phyloP scores from a whole-genome alignment of 2,113 vertebrate genomes.

The Varanus salvator region DNA sequence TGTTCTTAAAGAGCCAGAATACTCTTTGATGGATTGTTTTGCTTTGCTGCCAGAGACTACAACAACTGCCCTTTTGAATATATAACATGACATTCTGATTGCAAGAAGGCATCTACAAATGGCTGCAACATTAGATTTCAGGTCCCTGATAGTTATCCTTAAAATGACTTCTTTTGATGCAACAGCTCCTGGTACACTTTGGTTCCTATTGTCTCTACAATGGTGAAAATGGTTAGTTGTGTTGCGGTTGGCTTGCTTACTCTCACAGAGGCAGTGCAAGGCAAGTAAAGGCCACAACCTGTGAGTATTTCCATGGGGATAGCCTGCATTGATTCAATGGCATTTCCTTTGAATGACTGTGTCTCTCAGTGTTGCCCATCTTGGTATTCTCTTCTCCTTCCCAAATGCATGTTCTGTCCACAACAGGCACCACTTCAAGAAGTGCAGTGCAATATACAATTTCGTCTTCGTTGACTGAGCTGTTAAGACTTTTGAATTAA shows the following conservation, averaged over 20 bases:
- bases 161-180: not conserved
- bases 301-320: not conserved
- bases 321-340: not conserved
- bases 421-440: not conserved
- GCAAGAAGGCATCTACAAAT: no score
- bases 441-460: not conserved
- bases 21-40: no score
- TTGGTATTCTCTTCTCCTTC: no score
- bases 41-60: no score
- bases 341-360: not conserved
- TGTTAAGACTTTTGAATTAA: constrained; percentile 62
- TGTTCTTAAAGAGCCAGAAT: no score
- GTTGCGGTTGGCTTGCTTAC: not conserved
- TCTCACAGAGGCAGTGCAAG: not conserved
- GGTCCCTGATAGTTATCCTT: no score
- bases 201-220: not conserved
- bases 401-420: not conserved
- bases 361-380: not conserved
- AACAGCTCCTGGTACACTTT: not conserved
- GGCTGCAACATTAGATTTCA: no score
- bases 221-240: not conserved
- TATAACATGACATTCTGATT: no score
- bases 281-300: not conserved
- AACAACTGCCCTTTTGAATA: no score
- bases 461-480: constrained; percentile 44